A percentile compares a stretch with the other conserved stretches of the same genome.
phyloP scores from a whole-genome alignment of 2,797 vertebrate species.

The Betta splendens region DNA sequence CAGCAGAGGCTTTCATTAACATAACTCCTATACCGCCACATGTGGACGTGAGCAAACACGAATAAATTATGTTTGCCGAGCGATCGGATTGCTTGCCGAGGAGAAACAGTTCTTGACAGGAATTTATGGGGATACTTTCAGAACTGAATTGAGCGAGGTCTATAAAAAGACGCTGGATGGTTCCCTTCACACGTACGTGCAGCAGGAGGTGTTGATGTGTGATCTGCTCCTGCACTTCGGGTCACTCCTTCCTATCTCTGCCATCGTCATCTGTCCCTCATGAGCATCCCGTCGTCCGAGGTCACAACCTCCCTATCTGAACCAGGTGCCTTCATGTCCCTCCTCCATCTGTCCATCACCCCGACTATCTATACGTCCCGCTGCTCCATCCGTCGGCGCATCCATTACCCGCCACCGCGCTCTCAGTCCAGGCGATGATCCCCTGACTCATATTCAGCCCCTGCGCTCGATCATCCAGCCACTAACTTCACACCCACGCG shows the following conservation, averaged over 20 bases:
- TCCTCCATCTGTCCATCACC: slow-evolving; percentile 47
- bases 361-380: slow-evolving; percentile 49
- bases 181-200: slow-evolving; percentile 6
- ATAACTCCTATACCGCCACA: slow-evolving; percentile 44
- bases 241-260: slow-evolving; percentile 33
- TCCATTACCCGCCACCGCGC: slow-evolving; percentile 51
- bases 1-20: slow-evolving; percentile 50
- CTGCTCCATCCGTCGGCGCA: slow-evolving; percentile 26
- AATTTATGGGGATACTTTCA: slow-evolving; percentile 17
- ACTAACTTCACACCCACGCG: slow-evolving; percentile 40
- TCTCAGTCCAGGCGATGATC: slow-evolving; percentile 54
- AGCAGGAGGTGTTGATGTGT: slow-evolving; percentile 57
- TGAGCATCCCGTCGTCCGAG: slow-evolving; percentile 50
- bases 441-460: slow-evolving; percentile 55
- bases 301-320: slow-evolving; percentile 32
- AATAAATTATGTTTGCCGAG: slow-evolving; percentile 35
- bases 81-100: slow-evolving; percentile 34
- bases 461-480: slow-evolving; percentile 23
- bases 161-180: slow-evolving; percentile 24
- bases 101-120: slow-evolving; percentile 23
- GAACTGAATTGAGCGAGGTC: slow-evolving; percentile 29
- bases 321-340: slow-evolving; percentile 65
- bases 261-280: slow-evolving; percentile 48
- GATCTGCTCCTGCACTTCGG: slow-evolving; percentile 35
- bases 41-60: slow-evolving; percentile 50